Evolutionary conservation across 2,888 invertebrate genomes (phyloP).

Genomic region (Microchrysa polita): DNA sequence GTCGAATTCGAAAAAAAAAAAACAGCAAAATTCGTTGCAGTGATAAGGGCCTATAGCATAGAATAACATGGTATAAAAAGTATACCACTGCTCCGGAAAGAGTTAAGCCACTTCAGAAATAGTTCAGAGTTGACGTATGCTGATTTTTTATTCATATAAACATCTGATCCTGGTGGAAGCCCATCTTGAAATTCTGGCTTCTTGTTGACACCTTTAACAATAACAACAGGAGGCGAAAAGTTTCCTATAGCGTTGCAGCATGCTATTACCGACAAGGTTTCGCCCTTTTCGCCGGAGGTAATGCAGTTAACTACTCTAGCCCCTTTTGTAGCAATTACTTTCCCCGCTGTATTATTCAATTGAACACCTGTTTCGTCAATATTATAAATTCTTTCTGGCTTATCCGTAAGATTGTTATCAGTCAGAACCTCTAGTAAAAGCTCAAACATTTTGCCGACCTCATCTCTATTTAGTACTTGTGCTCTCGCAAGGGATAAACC

Average conservation of each 20-base stretch:
- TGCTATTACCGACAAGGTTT: constrained; percentile 57
- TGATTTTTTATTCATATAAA: constrained; percentile 55
- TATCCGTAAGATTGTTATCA: constrained; percentile 49
- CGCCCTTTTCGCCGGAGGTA: constrained; percentile 54
- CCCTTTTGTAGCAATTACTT: constrained; percentile 53
- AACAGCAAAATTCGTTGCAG: no score
- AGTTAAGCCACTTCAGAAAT: constrained; percentile 55
- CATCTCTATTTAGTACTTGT: constrained; percentile 19
- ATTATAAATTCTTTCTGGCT: constrained; percentile 52
- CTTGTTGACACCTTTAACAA: constrained; percentile 55
- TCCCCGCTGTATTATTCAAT: constrained; percentile 51
- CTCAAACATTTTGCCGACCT: constrained; percentile 40
- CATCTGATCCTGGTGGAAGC: constrained; percentile 49
- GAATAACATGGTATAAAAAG: no score
- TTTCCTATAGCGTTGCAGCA: constrained; percentile 58
- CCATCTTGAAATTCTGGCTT: constrained; percentile 54
- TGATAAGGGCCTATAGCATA: no score
- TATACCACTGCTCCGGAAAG: no score
- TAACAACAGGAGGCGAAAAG: constrained; percentile 54
- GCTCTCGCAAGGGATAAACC: constrained; percentile 20
- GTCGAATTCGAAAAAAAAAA: no score
- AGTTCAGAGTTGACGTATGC: constrained; percentile 53
- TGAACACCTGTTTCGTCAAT: constrained; percentile 52
- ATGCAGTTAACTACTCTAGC: constrained; percentile 53
- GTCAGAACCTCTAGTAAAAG: constrained; percentile 19